Evolutionary conservation across 2,113 vertebrate species (phyloP).

Genomic region (Herpetotheres cachinnans): DNA sequence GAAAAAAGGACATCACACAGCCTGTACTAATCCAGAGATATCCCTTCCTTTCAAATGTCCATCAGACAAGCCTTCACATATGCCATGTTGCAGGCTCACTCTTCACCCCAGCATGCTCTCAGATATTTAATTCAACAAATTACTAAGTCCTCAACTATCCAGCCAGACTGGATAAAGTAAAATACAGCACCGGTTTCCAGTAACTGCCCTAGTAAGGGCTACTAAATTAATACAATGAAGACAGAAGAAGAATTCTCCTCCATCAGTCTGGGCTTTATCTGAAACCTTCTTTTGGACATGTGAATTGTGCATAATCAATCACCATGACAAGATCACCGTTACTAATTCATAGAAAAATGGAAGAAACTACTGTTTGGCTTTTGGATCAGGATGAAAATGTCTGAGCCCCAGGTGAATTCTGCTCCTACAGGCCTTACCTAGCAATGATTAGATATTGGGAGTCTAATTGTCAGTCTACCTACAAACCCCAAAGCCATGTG

Average conservation of each 20-base stretch:
- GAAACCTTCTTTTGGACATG: not conserved
- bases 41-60: not conserved
- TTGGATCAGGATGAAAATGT: not conserved
- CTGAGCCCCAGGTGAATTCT: not conserved
- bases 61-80: not conserved
- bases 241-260: not conserved
- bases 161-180: not conserved
- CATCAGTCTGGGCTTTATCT: not conserved
- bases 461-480: not conserved
- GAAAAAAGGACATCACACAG: not conserved
- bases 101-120: not conserved
- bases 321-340: not conserved
- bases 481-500: not conserved
- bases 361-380: not conserved
- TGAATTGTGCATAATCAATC: not conserved
- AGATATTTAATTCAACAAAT: not conserved
- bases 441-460: not conserved
- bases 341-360: not conserved
- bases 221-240: not conserved
- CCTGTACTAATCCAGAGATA: not conserved
- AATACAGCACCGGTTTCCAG: not conserved
- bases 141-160: not conserved
- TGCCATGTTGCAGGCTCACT: not conserved
- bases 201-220: not conserved
- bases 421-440: not conserved